phyloP scores from a whole-genome alignment of 2,797 vertebrate genomes.

The Trichosurus vulpecula region DNA sequence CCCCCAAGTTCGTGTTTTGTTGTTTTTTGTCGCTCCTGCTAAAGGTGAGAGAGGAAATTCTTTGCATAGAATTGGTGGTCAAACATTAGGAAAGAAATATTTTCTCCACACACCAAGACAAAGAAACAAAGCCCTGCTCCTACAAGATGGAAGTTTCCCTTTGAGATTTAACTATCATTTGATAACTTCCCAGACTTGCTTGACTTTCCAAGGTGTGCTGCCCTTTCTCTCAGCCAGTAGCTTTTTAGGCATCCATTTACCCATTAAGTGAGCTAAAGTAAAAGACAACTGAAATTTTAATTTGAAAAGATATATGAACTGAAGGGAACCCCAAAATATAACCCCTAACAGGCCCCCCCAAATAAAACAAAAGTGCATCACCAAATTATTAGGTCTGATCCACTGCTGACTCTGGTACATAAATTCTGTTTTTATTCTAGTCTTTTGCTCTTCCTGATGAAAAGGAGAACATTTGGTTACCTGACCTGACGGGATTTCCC shows the following conservation, averaged over 20 bases:
- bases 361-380: neutral
- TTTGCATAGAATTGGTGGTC: neutral
- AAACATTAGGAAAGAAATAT: neutral
- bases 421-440: neutral
- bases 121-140: constrained; percentile 9
- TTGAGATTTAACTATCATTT: neutral
- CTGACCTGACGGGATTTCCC: neutral
- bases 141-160: neutral
- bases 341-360: neutral
- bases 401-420: neutral
- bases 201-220: neutral
- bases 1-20: neutral
- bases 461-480: neutral
- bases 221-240: neutral
- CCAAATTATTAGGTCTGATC: neutral
- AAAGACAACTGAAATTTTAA: neutral
- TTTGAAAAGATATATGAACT: neutral
- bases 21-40: neutral
- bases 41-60: neutral
- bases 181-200: neutral
- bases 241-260: neutral
- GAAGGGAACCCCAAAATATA: neutral
- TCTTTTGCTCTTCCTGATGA: neutral
- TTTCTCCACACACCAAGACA: neutral
- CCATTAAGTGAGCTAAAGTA: neutral